Evolutionary conservation across 2,888 invertebrate species (phyloP).

Genomic region (Machimus atricapillus): DNA sequence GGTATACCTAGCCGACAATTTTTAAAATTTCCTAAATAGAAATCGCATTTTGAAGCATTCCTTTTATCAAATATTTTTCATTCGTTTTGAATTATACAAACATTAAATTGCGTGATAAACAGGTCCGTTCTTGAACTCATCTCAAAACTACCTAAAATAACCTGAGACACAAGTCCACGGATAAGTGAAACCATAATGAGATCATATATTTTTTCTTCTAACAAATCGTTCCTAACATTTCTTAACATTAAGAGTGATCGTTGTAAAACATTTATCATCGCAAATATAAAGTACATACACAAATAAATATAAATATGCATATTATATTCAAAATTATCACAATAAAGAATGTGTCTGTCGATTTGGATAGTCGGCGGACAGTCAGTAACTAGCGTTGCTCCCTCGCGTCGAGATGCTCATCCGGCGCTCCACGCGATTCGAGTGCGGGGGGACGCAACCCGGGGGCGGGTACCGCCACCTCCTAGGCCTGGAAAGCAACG

Average conservation of each 20-base stretch:
- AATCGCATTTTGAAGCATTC: too few species aligned
- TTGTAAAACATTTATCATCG: slow-evolving; percentile 11
- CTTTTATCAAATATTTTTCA: not conserved
- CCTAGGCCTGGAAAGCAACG: slow-evolving; percentile 68
- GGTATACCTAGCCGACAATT: too few species aligned
- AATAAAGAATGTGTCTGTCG: slow-evolving; percentile 20
- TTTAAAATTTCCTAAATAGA: too few species aligned
- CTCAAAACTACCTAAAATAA: slow-evolving; percentile 15
- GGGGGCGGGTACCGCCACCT: slow-evolving; percentile 68
- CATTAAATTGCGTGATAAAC: not conserved
- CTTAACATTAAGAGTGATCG: slow-evolving; percentile 34
- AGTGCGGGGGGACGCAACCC: slow-evolving; percentile 61
- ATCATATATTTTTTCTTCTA: not conserved
- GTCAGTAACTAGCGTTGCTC: slow-evolving; percentile 60
- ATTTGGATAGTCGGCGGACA: not conserved
- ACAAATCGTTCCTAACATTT: not conserved
- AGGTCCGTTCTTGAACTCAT: not conserved
- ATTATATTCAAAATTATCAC: slow-evolving; percentile 22
- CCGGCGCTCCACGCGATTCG: slow-evolving; percentile 68
- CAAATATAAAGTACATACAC: not conserved
- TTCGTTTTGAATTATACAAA: not conserved
- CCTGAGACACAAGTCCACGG: slow-evolving; percentile 1
- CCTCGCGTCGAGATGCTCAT: slow-evolving; percentile 79
- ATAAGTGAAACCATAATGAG: slow-evolving; percentile 27
- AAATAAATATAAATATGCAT: not conserved